Evolutionary conservation across 2,888 invertebrate genomes (phyloP).

Genomic region (Stenichneumon culpator): DNA sequence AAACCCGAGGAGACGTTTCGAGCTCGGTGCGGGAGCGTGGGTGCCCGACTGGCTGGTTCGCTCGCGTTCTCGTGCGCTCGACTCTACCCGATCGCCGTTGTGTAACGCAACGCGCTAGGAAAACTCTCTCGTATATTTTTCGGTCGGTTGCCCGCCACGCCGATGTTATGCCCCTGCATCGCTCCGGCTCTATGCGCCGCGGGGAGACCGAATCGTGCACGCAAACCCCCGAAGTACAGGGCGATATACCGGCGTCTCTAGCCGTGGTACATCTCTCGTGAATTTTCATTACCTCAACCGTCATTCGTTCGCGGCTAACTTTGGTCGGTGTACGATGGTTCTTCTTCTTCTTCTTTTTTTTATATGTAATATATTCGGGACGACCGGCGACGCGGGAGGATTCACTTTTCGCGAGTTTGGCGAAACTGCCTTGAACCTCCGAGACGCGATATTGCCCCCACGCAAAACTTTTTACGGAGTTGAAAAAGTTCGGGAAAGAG

Average conservation of each 20-base stretch:
- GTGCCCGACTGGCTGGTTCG: conserved; percentile 64
- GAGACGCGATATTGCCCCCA: not conserved
- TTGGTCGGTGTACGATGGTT: not conserved
- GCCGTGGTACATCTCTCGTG: conserved; percentile 32
- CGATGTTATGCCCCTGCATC: conserved; percentile 34
- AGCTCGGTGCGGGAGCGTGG: conserved; percentile 52
- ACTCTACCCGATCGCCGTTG: conserved; percentile 52
- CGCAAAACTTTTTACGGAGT: not conserved
- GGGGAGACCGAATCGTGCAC: not conserved
- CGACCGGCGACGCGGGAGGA: not conserved
- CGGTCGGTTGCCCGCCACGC: conserved; percentile 54
- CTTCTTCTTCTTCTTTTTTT: not conserved
- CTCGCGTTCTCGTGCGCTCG: conserved; percentile 38
- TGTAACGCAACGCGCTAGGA: conserved; percentile 63
- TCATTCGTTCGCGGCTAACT: conserved; percentile 7
- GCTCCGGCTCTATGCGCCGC: not conserved
- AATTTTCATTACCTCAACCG: conserved; percentile 48
- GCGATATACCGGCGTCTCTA: too few relatives aligned
- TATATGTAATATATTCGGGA: not conserved
- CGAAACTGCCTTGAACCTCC: not conserved
- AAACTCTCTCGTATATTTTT: conserved; percentile 62
- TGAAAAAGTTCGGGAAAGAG: not conserved
- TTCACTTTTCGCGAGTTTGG: conserved; percentile 6
- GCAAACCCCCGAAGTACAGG: too few relatives aligned
- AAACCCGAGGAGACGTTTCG: conserved; percentile 40